A percentile compares a stretch with the other conserved stretches of the same genome.
These are phyloP conservation scores for Drosophila rubida DNA, from an alignment of 2,888 invertebrate species.

Conservation along the genomic window DNA sequence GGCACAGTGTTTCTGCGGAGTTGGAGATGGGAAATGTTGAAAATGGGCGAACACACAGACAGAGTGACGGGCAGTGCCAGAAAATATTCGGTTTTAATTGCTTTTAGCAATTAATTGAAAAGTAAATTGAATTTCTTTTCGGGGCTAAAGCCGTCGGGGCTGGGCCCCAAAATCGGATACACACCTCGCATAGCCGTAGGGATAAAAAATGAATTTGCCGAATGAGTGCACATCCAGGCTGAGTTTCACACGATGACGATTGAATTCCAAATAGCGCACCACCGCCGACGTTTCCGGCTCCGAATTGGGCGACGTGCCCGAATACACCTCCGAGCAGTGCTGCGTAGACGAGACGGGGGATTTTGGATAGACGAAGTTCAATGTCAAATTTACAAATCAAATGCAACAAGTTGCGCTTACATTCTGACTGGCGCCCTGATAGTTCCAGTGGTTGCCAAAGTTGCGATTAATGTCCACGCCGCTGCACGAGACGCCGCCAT, in stretches of 20 bases:
- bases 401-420: conserved; percentile 66
- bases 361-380: conserved; percentile 42
- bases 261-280: conserved; percentile 81
- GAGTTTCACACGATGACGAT: conserved; percentile 83
- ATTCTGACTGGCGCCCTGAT: conserved; percentile 85
- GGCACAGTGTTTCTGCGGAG: conserved; percentile 76
- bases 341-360: conserved; percentile 29
- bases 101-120: conserved; percentile 81
- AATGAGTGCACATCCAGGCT: conserved; percentile 85
- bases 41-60: conserved; percentile 6
- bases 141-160: conserved; percentile 1
- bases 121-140: conserved; percentile 77
- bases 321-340: conserved; percentile 84
- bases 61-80: conserved; percentile 32
- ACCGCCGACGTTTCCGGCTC: conserved; percentile 84
- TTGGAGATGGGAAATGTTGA: conserved; percentile 30
- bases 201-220: conserved; percentile 85
- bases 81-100: conserved; percentile 71
- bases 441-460: conserved; percentile 89
- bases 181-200: conserved; percentile 84
- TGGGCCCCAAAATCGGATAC: conserved; percentile 6
- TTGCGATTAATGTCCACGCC: conserved; percentile 93
- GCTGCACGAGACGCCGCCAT: conserved; percentile 85
- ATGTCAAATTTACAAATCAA: conserved; percentile 37
- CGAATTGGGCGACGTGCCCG: conserved; percentile 81